These are phyloP conservation scores for Drosophila mayri DNA, from an alignment of 1,140 invertebrate genomes.

Conservation along the genomic window DNA sequence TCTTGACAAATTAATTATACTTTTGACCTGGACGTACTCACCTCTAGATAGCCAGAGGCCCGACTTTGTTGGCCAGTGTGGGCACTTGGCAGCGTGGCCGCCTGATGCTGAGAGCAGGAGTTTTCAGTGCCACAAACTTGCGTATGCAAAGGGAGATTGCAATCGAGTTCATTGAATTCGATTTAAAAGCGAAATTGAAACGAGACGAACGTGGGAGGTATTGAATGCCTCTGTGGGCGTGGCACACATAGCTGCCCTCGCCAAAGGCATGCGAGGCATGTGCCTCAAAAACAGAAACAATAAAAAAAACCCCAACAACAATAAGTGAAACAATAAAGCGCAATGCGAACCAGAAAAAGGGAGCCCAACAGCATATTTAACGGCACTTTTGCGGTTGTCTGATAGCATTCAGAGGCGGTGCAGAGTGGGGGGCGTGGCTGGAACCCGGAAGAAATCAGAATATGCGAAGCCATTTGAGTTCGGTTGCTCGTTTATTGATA, in stretches of 20 bases:
- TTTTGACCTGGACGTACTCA: too few species aligned
- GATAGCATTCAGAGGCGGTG: slow-evolving; percentile 5
- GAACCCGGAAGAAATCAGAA: neutral
- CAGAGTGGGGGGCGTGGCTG: slow-evolving; percentile 20
- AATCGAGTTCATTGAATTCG: slow-evolving; percentile 81
- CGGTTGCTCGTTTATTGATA: slow-evolving; percentile 66
- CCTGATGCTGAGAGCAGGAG: slow-evolving; percentile 7
- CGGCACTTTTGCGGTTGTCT: slow-evolving; percentile 61
- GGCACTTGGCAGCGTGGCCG: slow-evolving; percentile 6
- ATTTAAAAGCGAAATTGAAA: slow-evolving; percentile 73
- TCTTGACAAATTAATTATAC: neutral
- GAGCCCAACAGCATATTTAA: slow-evolving; percentile 57
- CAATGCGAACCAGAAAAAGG: slow-evolving; percentile 22
- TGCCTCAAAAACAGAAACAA: slow-evolving; percentile 13
- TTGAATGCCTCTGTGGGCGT: slow-evolving; percentile 32
- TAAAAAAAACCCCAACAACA: slow-evolving; percentile 1
- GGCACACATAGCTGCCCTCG: slow-evolving; percentile 20
- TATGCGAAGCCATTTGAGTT: slow-evolving; percentile 15
- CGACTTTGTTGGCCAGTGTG: slow-evolving; percentile 22
- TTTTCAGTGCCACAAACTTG: slow-evolving; percentile 74
- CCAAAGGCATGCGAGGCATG: slow-evolving; percentile 29
- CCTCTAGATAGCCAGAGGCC: neutral
- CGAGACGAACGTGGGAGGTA: slow-evolving; percentile 22
- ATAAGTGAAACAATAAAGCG: slow-evolving; percentile 35
- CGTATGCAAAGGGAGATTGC: slow-evolving; percentile 75